Conservation (phyloP, 2,888 invertebrate species). For the Lithophane leautieri region DNA sequence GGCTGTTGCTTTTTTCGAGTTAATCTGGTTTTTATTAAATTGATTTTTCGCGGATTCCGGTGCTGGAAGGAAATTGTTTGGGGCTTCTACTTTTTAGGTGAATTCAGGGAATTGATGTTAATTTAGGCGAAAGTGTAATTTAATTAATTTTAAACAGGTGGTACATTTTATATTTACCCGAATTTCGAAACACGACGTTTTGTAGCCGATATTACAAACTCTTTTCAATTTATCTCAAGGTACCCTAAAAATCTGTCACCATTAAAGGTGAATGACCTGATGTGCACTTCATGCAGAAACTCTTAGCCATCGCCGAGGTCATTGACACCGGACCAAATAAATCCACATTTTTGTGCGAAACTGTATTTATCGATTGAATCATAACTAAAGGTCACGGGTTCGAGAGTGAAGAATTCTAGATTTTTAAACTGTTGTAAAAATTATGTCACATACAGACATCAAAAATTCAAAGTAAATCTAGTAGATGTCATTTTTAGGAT, state of each 20-base stretch:
- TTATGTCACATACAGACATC: conserved; percentile 2
- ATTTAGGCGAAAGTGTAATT: conserved; percentile 13
- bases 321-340: conserved; percentile 59
- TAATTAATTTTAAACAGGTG: neutral
- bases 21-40: conserved; percentile 67
- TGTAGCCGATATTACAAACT: neutral
- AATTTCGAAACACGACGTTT: neutral
- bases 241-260: conserved; percentile 59
- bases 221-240: neutral
- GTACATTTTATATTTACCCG: no score
- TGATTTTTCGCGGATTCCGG: conserved; percentile 60
- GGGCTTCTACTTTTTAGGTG: conserved; percentile 36
- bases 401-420: conserved; percentile 27
- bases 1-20: conserved; percentile 56
- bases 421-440: conserved; percentile 20
- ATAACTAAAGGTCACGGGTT: conserved; percentile 59
- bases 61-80: conserved; percentile 40
- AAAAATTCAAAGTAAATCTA: conserved; percentile 21
- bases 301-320: conserved; percentile 56
- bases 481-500: no score
- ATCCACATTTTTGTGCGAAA: conserved; percentile 65
- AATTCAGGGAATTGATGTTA: conserved; percentile 28
- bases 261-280: conserved; percentile 57
- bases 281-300: conserved; percentile 62
- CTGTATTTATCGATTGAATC: conserved; percentile 56